phyloP scores from a whole-genome alignment of 2,888 invertebrate genomes.

The Spilosoma lubricipeda region DNA sequence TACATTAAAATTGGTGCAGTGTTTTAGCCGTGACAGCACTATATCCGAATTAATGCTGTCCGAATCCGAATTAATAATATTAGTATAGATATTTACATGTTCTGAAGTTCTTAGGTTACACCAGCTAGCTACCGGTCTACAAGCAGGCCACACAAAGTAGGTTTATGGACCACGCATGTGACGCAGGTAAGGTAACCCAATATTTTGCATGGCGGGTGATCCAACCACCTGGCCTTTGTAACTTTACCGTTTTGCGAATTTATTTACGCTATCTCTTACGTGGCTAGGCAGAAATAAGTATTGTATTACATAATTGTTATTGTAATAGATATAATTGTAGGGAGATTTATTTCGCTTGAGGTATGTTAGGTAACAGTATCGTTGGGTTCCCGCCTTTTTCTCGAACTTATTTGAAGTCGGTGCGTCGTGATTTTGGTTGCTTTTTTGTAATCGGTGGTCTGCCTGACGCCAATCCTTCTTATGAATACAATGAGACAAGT shows the following conservation, averaged over 20 bases:
- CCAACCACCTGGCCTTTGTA: slow-evolving; percentile 45
- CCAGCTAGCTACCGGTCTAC: slow-evolving; percentile 24
- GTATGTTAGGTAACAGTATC: not conserved
- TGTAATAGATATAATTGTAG: not conserved
- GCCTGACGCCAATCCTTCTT: not conserved
- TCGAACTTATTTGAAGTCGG: not conserved
- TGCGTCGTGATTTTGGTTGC: not conserved
- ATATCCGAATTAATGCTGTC: no score
- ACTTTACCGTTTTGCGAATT: slow-evolving; percentile 35
- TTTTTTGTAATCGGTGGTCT: not conserved
- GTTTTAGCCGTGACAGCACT: no score
- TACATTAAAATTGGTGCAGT: no score
- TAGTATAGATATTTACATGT: no score
- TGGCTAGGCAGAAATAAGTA: slow-evolving; percentile 27
- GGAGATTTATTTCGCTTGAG: not conserved
- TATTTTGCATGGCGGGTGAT: slow-evolving; percentile 37
- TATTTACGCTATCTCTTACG: slow-evolving; percentile 52
- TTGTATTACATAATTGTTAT: slow-evolving; percentile 31
- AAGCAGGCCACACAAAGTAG: slow-evolving; percentile 29
- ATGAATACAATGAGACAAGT: not conserved
- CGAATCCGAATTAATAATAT: no score
- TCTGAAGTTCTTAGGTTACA: not conserved
- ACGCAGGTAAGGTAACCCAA: slow-evolving; percentile 46
- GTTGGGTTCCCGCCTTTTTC: not conserved
- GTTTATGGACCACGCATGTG: slow-evolving; percentile 46